Conservation (phyloP, 1,140 invertebrate genomes). For the Plutomurus gul region DNA sequence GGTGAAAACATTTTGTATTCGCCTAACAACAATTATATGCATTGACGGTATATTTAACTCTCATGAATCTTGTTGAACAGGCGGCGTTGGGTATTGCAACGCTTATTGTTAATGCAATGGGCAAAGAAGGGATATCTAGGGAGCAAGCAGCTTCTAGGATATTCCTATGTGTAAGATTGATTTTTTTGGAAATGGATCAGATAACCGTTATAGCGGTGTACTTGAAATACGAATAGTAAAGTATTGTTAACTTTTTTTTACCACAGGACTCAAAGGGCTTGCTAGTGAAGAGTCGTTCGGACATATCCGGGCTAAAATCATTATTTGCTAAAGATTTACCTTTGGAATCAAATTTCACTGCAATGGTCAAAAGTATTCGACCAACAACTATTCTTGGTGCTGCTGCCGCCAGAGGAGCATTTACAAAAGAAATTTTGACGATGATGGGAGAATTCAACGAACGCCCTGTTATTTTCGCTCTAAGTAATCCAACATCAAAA, state of each 20-base stretch:
- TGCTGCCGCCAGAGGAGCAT: conserved; percentile 77
- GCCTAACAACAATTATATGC: neutral
- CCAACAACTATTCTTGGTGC: conserved; percentile 82
- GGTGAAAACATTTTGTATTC: conserved; percentile 59
- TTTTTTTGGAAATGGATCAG: too few relatives aligned
- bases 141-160: conserved; percentile 65
- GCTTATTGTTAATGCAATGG: conserved; percentile 85
- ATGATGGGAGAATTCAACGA: conserved; percentile 79
- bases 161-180: conserved; percentile 47
- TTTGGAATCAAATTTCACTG: conserved; percentile 71
- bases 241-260: neutral
- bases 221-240: neutral
- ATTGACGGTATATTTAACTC: neutral
- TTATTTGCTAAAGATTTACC: conserved; percentile 73
- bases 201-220: neutral
- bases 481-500: conserved; percentile 95
- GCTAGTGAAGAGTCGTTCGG: conserved; percentile 75
- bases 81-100: conserved; percentile 85
- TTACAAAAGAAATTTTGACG: conserved; percentile 79
- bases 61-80: too few relatives aligned
- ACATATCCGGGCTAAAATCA: conserved; percentile 74
- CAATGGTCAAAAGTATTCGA: conserved; percentile 76
- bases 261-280: conserved; percentile 80
- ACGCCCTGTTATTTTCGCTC: conserved; percentile 86
- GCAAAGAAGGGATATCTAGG: conserved; percentile 72